Evolutionary conservation across 2,113 vertebrate species (phyloP).

Genomic region (Marmota flaviventris): DNA sequence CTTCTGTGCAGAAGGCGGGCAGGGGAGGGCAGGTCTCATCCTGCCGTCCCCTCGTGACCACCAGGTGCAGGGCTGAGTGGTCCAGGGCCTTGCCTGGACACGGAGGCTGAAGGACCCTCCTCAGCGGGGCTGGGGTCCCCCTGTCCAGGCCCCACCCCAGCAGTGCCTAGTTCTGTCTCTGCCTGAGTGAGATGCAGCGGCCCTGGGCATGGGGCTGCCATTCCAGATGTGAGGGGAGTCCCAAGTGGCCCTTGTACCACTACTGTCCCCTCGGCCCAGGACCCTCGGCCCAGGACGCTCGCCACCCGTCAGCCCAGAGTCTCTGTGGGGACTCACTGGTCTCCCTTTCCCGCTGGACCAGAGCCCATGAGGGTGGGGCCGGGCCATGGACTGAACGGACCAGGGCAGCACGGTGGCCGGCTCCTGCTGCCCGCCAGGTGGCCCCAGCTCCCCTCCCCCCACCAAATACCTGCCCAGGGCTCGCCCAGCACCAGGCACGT

Average conservation of each 20-base stretch:
- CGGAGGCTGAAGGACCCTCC: background rate
- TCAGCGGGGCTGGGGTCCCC: no score
- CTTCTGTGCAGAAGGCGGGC: background rate
- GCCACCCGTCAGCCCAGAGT: rapidly evolving
- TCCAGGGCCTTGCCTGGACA: no score
- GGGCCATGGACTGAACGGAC: background rate
- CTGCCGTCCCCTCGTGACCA: conserved; percentile 24
- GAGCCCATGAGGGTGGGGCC: background rate
- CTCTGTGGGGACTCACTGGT: background rate
- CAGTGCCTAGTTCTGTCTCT: rapidly evolving
- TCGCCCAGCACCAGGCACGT: rapidly evolving
- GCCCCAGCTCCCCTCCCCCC: background rate
- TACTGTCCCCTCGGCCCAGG: rapidly evolving
- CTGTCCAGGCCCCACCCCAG: rapidly evolving
- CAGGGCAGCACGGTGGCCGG: background rate
- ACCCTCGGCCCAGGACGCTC: rapidly evolving
- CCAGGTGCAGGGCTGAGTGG: conserved; percentile 48
- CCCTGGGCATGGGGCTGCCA: background rate
- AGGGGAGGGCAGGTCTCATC: background rate
- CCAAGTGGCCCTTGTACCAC: no score
- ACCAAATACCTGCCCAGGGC: rapidly evolving
- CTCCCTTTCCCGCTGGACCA: background rate
- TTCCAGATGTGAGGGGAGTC: rapidly evolving
- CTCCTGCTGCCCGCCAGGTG: background rate
- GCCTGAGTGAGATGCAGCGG: background rate